phyloP scores from a whole-genome alignment of 2,888 invertebrate genomes.

The Tachystola acroxantha region DNA sequence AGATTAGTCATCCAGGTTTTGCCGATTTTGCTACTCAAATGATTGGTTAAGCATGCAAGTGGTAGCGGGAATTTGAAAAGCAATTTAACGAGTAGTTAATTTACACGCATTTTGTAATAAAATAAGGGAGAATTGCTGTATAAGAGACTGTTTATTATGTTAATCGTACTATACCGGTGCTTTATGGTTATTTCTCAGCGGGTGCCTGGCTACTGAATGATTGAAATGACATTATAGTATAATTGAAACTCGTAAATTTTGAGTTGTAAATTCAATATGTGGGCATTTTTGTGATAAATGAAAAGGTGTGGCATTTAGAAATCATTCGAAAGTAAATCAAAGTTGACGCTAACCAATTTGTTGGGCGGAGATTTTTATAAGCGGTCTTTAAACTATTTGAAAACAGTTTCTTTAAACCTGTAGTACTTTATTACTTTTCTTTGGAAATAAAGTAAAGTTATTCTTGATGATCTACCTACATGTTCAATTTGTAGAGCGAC shows the following conservation, averaged over 20 bases:
- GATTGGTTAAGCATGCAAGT: no score
- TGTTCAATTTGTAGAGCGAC: no score
- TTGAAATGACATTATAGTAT: slow-evolving; percentile 26
- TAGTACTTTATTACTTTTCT: no score
- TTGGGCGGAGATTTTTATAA: neutral
- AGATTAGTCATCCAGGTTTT: no score
- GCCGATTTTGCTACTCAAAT: no score
- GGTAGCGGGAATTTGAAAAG: no score
- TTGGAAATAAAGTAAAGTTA: no score
- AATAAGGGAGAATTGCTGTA: slow-evolving; percentile 21
- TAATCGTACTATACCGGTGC: slow-evolving; percentile 25
- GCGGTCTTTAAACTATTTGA: neutral
- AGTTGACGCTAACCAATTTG: neutral
- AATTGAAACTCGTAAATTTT: slow-evolving; percentile 19
- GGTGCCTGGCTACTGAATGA: slow-evolving; percentile 42
- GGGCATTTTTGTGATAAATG: slow-evolving; percentile 7
- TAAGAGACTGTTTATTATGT: slow-evolving; percentile 27
- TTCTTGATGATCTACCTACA: no score
- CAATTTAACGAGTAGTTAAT: slow-evolving; percentile 26
- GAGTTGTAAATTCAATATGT: slow-evolving; percentile 6
- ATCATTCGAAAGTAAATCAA: slow-evolving; percentile 9
- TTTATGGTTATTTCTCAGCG: slow-evolving; percentile 29
- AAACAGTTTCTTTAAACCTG: no score
- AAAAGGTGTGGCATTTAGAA: slow-evolving; percentile 8
- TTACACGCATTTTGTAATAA: slow-evolving; percentile 33